Base-by-base conservation (phyloP, 2,797 vertebrate species). In the Urosaurus nigricauda region DNA sequence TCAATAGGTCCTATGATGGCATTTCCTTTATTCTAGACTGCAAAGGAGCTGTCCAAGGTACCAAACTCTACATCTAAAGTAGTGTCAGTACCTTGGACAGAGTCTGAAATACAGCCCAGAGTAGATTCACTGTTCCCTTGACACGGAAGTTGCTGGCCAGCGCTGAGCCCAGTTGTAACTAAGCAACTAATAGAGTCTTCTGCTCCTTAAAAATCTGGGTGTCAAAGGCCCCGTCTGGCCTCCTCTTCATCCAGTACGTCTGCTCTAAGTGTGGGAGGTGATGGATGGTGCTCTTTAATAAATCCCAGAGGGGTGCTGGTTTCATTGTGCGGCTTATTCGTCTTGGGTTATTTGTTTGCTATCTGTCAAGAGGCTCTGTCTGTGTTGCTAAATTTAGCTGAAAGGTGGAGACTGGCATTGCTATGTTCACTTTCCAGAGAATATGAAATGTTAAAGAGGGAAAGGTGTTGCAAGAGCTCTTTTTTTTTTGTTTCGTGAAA, bases 301-400 rank as follows among this genome's bases (percentile, higher is more conserved):
- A n/a, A 71, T 81, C 51, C 79, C 47, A 12, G 43, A n/a, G 53
- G 79, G 37, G 11, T 8, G 65, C 26, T 43, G 17, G 7, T 58
- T 40, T 58, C 83, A 73, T 56, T 70, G 13, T 73, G 70, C 11
- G 51, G 70, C 74, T 87, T 81, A 81, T 81, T 87, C 78, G 40
- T 68, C 78, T 24, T 5, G 11, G 17, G 51, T 43, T 58, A 80
- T 81, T 81, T n/a, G 29, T 58, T 87, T 43, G 65, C 78, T 32
- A 40, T 37, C 78, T 19, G 65, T 73, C 77, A n/a, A 26, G 7
- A 68, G 63, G 65, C 37, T 86, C 32, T 86, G 32, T 26, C 73
- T 79, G 77, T 5, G 5, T 9, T 32, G 65, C 78, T 87, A 81
- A 87, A 87, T 81, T 81, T 87, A 73, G 77, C 63, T 53, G 5